Conservation (phyloP, 1,140 invertebrate species). For the Brachionus calyciflorus region DNA sequence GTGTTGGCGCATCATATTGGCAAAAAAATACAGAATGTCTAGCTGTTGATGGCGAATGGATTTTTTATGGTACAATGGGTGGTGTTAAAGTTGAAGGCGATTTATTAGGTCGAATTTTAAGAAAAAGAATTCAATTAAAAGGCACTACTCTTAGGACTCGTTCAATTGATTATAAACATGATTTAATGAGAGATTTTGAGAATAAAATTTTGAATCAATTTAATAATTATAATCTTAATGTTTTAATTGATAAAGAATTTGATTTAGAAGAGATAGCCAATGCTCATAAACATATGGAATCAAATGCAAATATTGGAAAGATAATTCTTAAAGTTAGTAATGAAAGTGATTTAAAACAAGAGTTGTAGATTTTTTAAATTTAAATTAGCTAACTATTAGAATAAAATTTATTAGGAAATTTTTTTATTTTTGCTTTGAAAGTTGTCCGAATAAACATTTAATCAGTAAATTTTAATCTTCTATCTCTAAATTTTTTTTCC, state of each 20-base stretch:
- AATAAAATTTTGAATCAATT: constrained; percentile 50
- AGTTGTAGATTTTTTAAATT: neutral
- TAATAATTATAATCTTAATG: constrained; percentile 51
- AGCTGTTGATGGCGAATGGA: constrained; percentile 56
- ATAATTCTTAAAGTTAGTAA: constrained; percentile 52
- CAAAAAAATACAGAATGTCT: constrained; percentile 55
- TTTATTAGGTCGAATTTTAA: constrained; percentile 52
- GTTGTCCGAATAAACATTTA: too few relatives aligned
- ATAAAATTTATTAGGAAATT: too few relatives aligned
- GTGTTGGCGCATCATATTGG: constrained; percentile 57
- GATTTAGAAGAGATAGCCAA: constrained; percentile 52
- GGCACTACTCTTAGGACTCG: constrained; percentile 54
- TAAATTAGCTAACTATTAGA: too few relatives aligned
- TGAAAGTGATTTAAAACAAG: constrained; percentile 46
- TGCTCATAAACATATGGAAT: constrained; percentile 56
- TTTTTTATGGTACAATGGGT: constrained; percentile 59
- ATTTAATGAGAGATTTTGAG: constrained; percentile 49
- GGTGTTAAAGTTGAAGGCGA: constrained; percentile 53
- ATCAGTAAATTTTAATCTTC: too few relatives aligned
- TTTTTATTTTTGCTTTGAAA: too few relatives aligned
- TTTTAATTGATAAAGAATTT: constrained; percentile 53
- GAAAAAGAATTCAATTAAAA: constrained; percentile 54
- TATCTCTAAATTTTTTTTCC: too few relatives aligned
- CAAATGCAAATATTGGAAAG: constrained; percentile 55
- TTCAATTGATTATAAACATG: constrained; percentile 55